Conservation (phyloP, 2,113 vertebrate species). For the Lasiurus borealis region DNA sequence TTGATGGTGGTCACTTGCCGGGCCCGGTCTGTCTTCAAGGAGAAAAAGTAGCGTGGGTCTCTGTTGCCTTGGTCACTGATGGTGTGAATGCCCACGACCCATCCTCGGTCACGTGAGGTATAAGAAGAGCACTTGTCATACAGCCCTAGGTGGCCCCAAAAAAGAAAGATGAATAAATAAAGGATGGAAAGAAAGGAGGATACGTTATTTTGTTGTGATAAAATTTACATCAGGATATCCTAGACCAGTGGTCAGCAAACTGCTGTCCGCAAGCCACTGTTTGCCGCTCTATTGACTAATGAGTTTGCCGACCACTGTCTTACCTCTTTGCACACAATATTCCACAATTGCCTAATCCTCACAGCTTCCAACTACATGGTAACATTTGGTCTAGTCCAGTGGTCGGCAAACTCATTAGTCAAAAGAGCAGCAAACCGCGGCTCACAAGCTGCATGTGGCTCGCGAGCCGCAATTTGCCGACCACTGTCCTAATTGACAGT, state of each 20-base stretch:
- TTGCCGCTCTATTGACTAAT: too few species aligned
- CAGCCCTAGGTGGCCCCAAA: constrained; percentile 91
- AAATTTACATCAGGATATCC: background rate
- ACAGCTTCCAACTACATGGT: too few species aligned
- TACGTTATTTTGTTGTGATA: constrained; percentile 60
- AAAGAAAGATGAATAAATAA: constrained; percentile 87
- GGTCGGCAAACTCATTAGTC: too few species aligned
- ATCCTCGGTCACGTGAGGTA: constrained; percentile 97
- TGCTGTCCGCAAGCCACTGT: too few species aligned
- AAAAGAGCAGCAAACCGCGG: too few species aligned
- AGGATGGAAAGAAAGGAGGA: background rate
- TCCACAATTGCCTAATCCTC: too few species aligned
- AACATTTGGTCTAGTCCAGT: too few species aligned
- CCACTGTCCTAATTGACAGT: background rate
- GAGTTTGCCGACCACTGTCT: too few species aligned
- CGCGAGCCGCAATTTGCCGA: too few species aligned
- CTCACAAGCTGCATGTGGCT: too few species aligned
- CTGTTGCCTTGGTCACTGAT: constrained; percentile 95
- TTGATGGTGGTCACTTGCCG: constrained; percentile 95
- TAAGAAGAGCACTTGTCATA: constrained; percentile 99
- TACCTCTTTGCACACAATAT: too few species aligned
- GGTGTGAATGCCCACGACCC: constrained; percentile 97
- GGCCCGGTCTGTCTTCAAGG: constrained; percentile 98
- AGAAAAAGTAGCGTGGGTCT: constrained; percentile 99
- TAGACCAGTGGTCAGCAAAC: background rate